Percentiles rank a stretch among this genome's conserved stretches.
Evolutionary conservation across 2,888 invertebrate species (phyloP).

Genomic region (Rotaria macrura): DNA sequence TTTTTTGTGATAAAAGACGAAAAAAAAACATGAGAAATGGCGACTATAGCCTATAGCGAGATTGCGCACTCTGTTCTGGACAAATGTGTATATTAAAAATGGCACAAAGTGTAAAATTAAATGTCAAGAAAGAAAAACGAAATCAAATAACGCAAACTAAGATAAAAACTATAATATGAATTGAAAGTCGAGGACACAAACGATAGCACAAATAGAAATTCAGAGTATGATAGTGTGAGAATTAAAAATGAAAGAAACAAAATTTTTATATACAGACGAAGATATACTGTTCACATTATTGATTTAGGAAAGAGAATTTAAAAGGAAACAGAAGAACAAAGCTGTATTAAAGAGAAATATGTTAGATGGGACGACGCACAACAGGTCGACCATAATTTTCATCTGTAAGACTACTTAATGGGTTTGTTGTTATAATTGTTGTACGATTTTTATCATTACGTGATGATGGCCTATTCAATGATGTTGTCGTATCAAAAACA

Average conservation of each 20-base stretch:
- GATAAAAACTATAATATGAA: neutral
- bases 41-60: neutral
- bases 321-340: neutral
- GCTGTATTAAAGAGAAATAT: neutral
- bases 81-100: neutral
- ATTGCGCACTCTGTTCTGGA: neutral
- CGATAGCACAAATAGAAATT: neutral
- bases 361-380: neutral
- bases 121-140: neutral
- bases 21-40: neutral
- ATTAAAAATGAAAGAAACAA: neutral
- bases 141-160: neutral
- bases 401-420: neutral
- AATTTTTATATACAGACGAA: neutral
- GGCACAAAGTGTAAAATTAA: neutral
- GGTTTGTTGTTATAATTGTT: neutral
- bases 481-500: neutral
- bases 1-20: neutral
- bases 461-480: neutral
- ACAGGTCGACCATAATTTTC: constrained; percentile 5
- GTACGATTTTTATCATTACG: neutral
- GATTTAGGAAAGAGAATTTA: neutral
- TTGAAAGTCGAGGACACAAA: neutral
- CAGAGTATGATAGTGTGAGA: neutral
- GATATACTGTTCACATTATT: neutral